Percentiles rank a stretch among this genome's conserved stretches.
Evolutionary conservation across 2,888 invertebrate species (phyloP).

Genomic region (Liopterus haemorrhoidalis): DNA sequence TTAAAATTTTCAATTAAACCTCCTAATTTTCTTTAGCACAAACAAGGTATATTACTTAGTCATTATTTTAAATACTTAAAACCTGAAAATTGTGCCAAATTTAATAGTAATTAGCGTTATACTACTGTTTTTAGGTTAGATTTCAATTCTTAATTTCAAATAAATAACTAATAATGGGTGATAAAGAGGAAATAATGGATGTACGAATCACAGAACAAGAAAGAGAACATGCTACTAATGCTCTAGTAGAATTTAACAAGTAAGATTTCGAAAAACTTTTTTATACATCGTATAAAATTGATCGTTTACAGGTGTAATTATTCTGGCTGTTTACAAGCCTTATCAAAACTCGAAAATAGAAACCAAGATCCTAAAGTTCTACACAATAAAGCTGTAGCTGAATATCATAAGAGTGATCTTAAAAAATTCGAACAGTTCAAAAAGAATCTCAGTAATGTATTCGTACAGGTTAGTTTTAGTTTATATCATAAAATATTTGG

Average conservation of each 20-base stretch:
- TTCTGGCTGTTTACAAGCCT: conserved; percentile 52
- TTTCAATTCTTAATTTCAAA: background rate
- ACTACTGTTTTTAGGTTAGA: background rate
- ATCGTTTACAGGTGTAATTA: conserved; percentile 52
- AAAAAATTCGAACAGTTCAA: conserved; percentile 68
- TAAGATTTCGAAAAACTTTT: conserved; percentile 29
- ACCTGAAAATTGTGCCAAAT: no score
- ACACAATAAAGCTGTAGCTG: conserved; percentile 79
- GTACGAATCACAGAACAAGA: conserved; percentile 42
- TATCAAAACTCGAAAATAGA: conserved; percentile 61
- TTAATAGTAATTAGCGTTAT: no score
- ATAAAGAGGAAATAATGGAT: conserved; percentile 41
- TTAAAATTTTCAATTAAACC: no score
- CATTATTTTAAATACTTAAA: no score
- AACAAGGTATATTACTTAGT: no score
- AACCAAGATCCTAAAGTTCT: conserved; percentile 66
- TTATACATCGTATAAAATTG: background rate
- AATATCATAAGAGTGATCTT: conserved; percentile 69
- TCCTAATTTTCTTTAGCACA: no score
- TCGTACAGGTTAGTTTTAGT: conserved; percentile 46
- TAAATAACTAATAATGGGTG: conserved; percentile 32
- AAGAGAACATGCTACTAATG: conserved; percentile 41
- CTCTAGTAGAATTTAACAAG: conserved; percentile 44
- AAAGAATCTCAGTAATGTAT: conserved; percentile 58
- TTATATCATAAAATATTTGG: background rate